These are phyloP conservation scores for Pipistrellus pygmaeus DNA, from an alignment of 2,797 vertebrate genomes.

Conservation along the genomic window DNA sequence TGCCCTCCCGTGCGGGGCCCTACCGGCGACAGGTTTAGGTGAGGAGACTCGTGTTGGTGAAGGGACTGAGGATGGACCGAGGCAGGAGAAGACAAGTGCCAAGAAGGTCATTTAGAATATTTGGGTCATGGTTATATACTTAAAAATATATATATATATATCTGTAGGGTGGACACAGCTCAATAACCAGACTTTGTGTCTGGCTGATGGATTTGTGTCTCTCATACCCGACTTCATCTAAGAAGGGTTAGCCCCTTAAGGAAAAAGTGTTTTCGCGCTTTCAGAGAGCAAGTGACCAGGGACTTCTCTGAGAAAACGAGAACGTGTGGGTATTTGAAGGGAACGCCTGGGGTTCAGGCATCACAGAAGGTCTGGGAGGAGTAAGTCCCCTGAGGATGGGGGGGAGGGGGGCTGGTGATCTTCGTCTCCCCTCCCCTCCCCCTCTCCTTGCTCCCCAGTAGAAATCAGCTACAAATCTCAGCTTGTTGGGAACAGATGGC, in stretches of 20 bases:
- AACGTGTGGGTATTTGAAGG: not conserved
- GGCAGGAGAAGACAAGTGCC: not conserved
- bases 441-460: conserved; percentile 81
- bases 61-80: not conserved
- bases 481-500: conserved; percentile 87
- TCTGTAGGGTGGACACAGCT: not conserved
- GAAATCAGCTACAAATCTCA: conserved; percentile 86
- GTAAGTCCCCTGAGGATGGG: not conserved
- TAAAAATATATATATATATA: no score
- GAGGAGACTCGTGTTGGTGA: not conserved
- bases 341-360: not conserved
- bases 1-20: not conserved
- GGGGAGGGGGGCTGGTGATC: not conserved
- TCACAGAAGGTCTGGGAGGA: not conserved
- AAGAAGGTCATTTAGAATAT: conserved; percentile 53
- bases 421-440: conserved; percentile 63
- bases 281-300: conserved; percentile 38
- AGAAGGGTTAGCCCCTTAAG: conserved; percentile 62
- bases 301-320: conserved; percentile 20
- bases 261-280: not conserved
- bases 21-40: not conserved
- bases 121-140: not conserved
- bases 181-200: conserved; percentile 8
- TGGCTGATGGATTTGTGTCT: conserved; percentile 46
- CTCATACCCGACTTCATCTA: conserved; percentile 26